Evolutionary conservation across 1,140 invertebrate species (phyloP).

Genomic region (Trichonephila inaurata): DNA sequence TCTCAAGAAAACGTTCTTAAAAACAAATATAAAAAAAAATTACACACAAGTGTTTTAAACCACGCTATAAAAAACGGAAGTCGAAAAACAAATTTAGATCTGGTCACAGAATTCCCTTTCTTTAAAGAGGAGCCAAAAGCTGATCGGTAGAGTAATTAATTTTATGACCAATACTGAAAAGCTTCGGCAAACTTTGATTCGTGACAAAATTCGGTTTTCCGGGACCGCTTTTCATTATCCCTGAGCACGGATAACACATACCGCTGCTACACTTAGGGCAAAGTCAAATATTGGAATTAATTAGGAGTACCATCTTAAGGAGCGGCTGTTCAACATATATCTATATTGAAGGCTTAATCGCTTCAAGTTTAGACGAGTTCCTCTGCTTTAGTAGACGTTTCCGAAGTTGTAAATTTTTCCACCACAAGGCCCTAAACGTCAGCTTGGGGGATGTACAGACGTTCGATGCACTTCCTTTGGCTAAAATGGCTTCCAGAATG

Average conservation of each 20-base stretch:
- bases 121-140: background rate
- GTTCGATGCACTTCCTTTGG: background rate
- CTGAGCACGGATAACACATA: conserved; percentile 48
- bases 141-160: conserved; percentile 45
- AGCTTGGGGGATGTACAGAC: background rate
- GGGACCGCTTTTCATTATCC: conserved; percentile 49
- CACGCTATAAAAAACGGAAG: background rate
- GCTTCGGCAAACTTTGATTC: conserved; percentile 66
- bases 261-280: conserved; percentile 55
- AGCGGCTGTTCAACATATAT: conserved; percentile 45
- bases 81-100: background rate
- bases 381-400: conserved; percentile 26
- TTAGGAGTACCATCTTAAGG: conserved; percentile 43
- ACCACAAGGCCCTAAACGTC: conserved; percentile 43
- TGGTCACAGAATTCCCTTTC: background rate
- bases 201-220: conserved; percentile 62
- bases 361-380: conserved; percentile 34
- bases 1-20: background rate
- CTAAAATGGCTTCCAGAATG: background rate
- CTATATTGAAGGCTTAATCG: conserved; percentile 60
- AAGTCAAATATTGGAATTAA: conserved; percentile 75
- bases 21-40: background rate
- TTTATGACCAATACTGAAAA: conserved; percentile 57
- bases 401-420: conserved; percentile 60
- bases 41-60: background rate